Conservation (phyloP, 2,113 vertebrate species). For the Calonectris borealis region DNA sequence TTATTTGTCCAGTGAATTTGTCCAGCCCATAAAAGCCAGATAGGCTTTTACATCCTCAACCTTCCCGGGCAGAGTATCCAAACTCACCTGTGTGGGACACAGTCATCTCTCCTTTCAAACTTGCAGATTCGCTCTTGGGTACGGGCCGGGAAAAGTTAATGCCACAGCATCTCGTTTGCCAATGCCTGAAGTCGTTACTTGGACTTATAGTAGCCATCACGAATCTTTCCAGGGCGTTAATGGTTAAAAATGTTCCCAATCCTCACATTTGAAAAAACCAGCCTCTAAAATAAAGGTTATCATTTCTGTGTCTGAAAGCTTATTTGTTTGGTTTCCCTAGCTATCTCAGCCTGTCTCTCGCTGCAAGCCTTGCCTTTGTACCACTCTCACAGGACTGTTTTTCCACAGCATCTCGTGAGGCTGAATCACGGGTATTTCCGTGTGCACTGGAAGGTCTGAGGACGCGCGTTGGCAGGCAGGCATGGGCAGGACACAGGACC, state of each 20-base stretch:
- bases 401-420: background rate
- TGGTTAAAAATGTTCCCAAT: background rate
- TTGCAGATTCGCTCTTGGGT: background rate
- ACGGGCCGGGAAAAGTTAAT: background rate
- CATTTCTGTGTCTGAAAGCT: background rate
- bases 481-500: background rate
- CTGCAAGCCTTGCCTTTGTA: background rate
- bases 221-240: background rate
- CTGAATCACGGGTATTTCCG: background rate
- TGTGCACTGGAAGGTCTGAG: background rate
- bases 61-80: background rate
- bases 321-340: background rate
- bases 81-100: background rate
- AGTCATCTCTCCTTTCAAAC: background rate
- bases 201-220: background rate
- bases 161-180: background rate
- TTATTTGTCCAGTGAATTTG: background rate
- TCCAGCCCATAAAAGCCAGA: background rate
- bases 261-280: background rate
- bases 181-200: background rate
- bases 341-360: background rate
- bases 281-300: background rate
- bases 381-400: background rate
- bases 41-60: background rate
- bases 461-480: background rate